These are phyloP conservation scores for Sebastes schlegelii DNA, from an alignment of 2,113 vertebrate species.

Conservation along the genomic window DNA sequence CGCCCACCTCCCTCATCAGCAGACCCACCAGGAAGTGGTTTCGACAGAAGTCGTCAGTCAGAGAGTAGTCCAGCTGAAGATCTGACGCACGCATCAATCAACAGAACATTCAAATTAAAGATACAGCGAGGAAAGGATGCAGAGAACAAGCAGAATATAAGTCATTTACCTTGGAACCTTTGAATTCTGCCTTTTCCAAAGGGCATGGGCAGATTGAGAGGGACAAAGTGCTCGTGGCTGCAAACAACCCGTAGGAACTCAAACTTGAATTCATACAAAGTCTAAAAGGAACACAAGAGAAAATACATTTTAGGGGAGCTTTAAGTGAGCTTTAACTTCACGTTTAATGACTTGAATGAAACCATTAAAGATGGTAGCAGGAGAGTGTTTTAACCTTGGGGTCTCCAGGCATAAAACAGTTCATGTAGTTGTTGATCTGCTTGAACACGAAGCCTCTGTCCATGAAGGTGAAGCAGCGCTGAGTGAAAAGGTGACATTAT, in stretches of 20 bases:
- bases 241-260: slow-evolving; percentile 97
- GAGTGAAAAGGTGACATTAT: slow-evolving; percentile 9
- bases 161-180: slow-evolving; percentile 93
- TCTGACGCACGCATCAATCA: slow-evolving; percentile 79
- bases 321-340: neutral
- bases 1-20: slow-evolving; percentile 93
- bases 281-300: slow-evolving; percentile 80
- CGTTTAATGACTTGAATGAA: neutral
- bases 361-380: neutral
- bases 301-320: neutral
- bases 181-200: slow-evolving; percentile 96
- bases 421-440: slow-evolving; percentile 98
- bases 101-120: neutral
- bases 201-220: slow-evolving; percentile 97
- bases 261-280: slow-evolving; percentile 98
- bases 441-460: slow-evolving; percentile 98
- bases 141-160: neutral
- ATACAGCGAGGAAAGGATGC: neutral
- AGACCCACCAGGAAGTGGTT: slow-evolving; percentile 98
- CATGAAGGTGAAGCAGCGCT: slow-evolving; percentile 99
- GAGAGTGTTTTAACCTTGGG: slow-evolving; percentile 87
- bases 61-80: slow-evolving; percentile 94
- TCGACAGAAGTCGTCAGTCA: slow-evolving; percentile 98
- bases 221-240: slow-evolving; percentile 96
- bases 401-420: slow-evolving; percentile 95